A percentile compares a stretch with the other conserved stretches of the same genome.
Evolutionary conservation across 2,113 vertebrate genomes (phyloP).

Genomic region (Takifugu flavidus): DNA sequence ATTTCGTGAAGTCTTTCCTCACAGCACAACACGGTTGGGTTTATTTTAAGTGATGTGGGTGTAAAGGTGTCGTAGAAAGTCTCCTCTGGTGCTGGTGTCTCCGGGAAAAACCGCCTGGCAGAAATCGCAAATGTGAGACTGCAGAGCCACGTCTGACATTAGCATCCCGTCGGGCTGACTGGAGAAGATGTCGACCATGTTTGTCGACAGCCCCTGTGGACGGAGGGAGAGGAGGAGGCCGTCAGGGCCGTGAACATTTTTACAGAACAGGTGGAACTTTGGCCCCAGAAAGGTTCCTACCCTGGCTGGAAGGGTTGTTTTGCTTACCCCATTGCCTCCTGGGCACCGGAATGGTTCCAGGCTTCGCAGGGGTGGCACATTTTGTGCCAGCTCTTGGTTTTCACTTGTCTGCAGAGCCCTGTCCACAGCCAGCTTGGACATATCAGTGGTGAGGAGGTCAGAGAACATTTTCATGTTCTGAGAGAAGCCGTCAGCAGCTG

Average conservation of each 20-base stretch:
- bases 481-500: not conserved
- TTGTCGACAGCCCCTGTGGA: constrained; percentile 62
- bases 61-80: constrained; percentile 69
- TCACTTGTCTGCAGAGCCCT: constrained; percentile 11
- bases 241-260: not conserved
- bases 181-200: constrained; percentile 33
- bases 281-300: constrained; percentile 15
- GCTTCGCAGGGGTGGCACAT: not conserved
- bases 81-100: constrained; percentile 61
- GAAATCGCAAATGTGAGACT: constrained; percentile 77
- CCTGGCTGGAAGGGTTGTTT: not conserved
- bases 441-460: constrained; percentile 44
- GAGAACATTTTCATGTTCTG: constrained; percentile 11
- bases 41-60: constrained; percentile 67
- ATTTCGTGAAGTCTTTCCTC: no score
- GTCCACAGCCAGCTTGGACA: constrained; percentile 58
- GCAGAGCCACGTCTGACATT: constrained; percentile 58
- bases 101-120: constrained; percentile 75
- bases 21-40: not conserved
- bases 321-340: constrained; percentile 2
- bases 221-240: constrained; percentile 12
- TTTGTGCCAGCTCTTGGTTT: constrained; percentile 1
- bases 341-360: not conserved
- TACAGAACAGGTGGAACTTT: not conserved
- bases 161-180: constrained; percentile 15